phyloP scores from a whole-genome alignment of 2,888 invertebrate genomes.

The Rotaria sp. region DNA sequence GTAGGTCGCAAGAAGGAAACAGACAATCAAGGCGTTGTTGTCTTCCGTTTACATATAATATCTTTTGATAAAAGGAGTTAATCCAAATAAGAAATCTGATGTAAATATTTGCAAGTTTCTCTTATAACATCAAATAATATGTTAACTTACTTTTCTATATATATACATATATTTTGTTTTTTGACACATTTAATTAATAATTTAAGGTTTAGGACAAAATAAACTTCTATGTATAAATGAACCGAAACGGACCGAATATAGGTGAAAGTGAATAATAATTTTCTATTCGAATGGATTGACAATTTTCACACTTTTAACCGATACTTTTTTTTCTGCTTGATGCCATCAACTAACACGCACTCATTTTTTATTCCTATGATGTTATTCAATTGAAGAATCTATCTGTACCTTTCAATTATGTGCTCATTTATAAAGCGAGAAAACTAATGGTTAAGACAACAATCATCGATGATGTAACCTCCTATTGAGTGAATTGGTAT shows the following conservation, averaged over 20 bases:
- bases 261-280: background rate
- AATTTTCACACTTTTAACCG: conserved; percentile 1
- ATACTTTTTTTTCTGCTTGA: background rate
- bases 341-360: conserved; percentile 1
- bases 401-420: conserved; percentile 6
- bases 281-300: background rate
- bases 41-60: background rate
- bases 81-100: background rate
- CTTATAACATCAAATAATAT: background rate
- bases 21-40: background rate
- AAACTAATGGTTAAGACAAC: background rate
- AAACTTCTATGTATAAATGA: background rate
- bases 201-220: background rate
- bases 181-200: background rate
- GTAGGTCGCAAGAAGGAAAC: too few species aligned
- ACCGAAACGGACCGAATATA: background rate
- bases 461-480: background rate
- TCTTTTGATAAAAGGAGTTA: background rate
- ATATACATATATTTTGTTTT: too few species aligned
- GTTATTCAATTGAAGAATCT: conserved; percentile 10
- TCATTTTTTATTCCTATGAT: background rate
- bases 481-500: background rate
- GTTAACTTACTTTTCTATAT: background rate
- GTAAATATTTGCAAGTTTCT: background rate
- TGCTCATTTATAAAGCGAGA: background rate